These are phyloP conservation scores for Vulpes ferrilata DNA, from an alignment of 2,113 vertebrate genomes.

Conservation along the genomic window DNA sequence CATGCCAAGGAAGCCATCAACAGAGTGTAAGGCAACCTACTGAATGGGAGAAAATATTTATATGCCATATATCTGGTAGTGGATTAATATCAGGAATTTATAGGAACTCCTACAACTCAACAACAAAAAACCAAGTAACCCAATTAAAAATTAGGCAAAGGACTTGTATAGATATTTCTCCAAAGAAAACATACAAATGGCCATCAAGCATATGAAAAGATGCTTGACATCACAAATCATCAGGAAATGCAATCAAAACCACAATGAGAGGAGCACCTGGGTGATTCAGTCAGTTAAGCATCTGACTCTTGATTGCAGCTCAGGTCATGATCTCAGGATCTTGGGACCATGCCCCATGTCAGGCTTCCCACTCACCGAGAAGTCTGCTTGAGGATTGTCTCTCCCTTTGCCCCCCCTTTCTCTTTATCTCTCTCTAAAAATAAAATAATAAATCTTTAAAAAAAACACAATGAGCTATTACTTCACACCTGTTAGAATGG, in stretches of 20 bases:
- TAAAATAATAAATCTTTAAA: background rate
- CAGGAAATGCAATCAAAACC: background rate
- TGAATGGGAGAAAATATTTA: background rate
- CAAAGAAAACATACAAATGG: background rate
- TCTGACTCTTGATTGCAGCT: background rate
- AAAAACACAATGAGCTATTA: background rate
- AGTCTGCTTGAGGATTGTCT: background rate
- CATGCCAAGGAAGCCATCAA: background rate
- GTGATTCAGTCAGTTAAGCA: background rate
- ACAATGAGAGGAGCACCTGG: background rate
- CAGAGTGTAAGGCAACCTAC: background rate
- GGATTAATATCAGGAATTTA: background rate
- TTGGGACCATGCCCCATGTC: background rate
- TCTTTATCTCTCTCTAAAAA: background rate
- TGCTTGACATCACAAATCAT: background rate
- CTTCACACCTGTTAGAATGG: background rate
- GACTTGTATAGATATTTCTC: background rate
- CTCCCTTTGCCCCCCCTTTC: background rate
- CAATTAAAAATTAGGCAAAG: background rate
- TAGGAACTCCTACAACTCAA: background rate
- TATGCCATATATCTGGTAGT: background rate
- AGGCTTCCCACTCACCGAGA: too few relatives aligned
- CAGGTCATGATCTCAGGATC: background rate
- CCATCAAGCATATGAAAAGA: background rate
- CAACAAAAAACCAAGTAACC: background rate